Conservation (phyloP, 1,140 invertebrate species). For the Cotesia typhae region DNA sequence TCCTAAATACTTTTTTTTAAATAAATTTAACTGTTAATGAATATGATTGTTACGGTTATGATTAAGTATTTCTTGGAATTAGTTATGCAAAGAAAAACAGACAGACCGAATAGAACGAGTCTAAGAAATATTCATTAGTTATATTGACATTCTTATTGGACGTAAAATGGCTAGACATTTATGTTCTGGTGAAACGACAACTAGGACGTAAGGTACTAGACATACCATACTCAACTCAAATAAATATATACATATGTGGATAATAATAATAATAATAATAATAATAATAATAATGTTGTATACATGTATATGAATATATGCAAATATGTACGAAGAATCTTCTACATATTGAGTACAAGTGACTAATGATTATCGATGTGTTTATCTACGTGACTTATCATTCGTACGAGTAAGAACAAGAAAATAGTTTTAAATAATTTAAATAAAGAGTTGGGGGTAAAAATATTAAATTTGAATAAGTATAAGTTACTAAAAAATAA, state of each 20-base stretch:
- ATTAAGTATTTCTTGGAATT: not conserved
- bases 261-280: too few relatives aligned
- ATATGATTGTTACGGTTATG: too few relatives aligned
- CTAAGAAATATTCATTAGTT: constrained; percentile 13
- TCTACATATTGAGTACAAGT: constrained; percentile 54
- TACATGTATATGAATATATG: not conserved
- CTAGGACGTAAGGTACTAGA: constrained; percentile 4
- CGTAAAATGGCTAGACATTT: constrained; percentile 29
- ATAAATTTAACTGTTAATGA: too few relatives aligned
- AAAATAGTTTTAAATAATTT: not conserved
- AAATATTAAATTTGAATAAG: not conserved
- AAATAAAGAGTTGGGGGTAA: not conserved
- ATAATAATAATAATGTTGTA: too few relatives aligned
- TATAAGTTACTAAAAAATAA: not conserved
- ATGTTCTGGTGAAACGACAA: constrained; percentile 27
- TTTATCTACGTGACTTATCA: constrained; percentile 33
- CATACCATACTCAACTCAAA: not conserved
- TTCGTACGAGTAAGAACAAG: not conserved
- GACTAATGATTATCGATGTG: constrained; percentile 54
- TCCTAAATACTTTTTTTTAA: not conserved
- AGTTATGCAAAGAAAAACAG: not conserved
- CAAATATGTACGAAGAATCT: not conserved
- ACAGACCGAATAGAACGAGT: constrained; percentile 8
- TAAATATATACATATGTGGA: too few relatives aligned
- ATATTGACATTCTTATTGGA: constrained; percentile 35